phyloP scores from a whole-genome alignment of 2,797 vertebrate genomes.

The Echeneis naucrates region DNA sequence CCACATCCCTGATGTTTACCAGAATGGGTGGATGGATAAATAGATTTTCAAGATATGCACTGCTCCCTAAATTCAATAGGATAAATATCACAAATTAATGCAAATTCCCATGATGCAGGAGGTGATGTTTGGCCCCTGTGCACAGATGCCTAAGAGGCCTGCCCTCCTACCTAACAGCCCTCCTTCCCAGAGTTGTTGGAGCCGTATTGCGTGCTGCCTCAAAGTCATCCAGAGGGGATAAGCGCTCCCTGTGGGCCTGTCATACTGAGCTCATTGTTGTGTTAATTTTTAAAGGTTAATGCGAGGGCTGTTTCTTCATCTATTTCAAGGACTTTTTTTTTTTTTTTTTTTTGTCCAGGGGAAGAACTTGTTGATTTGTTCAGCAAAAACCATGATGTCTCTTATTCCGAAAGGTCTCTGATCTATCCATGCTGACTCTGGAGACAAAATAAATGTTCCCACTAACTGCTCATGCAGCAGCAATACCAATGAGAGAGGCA shows the following conservation, averaged over 20 bases:
- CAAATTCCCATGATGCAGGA: not conserved
- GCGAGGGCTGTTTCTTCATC: not conserved
- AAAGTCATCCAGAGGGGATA: constrained; percentile 17
- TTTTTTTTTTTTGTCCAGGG: not conserved
- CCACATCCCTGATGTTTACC: not conserved
- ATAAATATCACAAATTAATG: not conserved
- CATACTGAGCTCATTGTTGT: constrained; percentile 11
- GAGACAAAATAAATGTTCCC: constrained; percentile 20
- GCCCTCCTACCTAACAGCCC: not conserved
- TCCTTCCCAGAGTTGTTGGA: not conserved
- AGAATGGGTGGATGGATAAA: not conserved
- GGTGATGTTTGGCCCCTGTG: not conserved
- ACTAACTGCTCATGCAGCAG: too few species aligned
- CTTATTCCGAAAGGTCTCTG: not conserved
- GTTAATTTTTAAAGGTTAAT: constrained; percentile 12
- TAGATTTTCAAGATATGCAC: not conserved
- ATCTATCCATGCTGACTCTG: constrained; percentile 14
- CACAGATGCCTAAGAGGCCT: not conserved
- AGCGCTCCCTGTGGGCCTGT: constrained; percentile 15
- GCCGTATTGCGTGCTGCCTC: not conserved
- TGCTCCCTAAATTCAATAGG: not conserved
- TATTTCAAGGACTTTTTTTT: not conserved
- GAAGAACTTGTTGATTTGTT: not conserved
- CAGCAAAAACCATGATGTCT: not conserved
- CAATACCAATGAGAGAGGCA: constrained; percentile 12